Percentiles rank a stretch among this genome's conserved stretches.
These are phyloP conservation scores for Polydesmus complanatus DNA, from an alignment of 2,888 invertebrate species.

Conservation along the genomic window DNA sequence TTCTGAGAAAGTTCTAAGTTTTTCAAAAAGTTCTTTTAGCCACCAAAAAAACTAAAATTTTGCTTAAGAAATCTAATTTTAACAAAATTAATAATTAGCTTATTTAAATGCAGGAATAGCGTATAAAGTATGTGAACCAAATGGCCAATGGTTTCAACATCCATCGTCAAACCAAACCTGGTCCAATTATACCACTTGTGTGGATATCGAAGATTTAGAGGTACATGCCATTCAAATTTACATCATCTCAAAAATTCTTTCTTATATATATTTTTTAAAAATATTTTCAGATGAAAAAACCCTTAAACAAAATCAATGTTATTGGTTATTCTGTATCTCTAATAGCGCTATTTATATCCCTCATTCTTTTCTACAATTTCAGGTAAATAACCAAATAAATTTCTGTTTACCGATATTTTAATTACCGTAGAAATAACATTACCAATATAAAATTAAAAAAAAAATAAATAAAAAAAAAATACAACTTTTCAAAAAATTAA, in stretches of 20 bases:
- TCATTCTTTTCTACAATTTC: constrained; percentile 51
- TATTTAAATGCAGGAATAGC: constrained; percentile 25
- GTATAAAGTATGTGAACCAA: constrained; percentile 41
- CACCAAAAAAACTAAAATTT: no score
- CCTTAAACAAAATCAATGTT: constrained; percentile 48
- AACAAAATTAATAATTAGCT: no score
- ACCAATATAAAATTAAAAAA: no score
- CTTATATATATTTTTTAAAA: constrained; percentile 25
- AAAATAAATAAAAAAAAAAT: no score
- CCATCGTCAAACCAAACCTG: constrained; percentile 44
- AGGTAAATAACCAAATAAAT: constrained; percentile 38
- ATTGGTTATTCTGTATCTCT: constrained; percentile 52
- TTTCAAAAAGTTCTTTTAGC: no score
- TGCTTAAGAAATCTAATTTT: no score
- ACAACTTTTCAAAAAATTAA: no score
- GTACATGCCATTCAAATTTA: constrained; percentile 29
- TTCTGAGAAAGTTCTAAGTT: no score
- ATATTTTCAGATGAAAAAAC: constrained; percentile 45
- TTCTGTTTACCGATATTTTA: no score
- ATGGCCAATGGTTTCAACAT: constrained; percentile 52
- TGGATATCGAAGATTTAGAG: constrained; percentile 45
- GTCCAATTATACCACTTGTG: constrained; percentile 56
- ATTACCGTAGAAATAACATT: no score
- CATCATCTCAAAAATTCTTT: neutral
- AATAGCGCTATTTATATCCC: constrained; percentile 45